phyloP scores from a whole-genome alignment of 2,888 invertebrate genomes.

The Agonum fuliginosum region DNA sequence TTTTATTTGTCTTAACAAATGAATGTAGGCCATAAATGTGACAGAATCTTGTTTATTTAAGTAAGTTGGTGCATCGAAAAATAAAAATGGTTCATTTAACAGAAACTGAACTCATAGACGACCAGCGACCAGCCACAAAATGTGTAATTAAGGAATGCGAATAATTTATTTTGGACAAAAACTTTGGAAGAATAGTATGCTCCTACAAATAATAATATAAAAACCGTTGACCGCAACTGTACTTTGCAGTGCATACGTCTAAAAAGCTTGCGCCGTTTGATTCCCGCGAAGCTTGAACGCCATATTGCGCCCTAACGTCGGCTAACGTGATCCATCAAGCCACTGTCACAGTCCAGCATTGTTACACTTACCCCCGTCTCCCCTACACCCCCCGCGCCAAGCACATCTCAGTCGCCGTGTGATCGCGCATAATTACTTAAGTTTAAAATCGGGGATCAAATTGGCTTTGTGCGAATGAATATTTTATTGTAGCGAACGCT shows the following conservation, averaged over 20 bases:
- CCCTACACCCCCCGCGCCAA: neutral
- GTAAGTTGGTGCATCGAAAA: too few species aligned
- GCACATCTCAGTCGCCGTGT: slow-evolving; percentile 64
- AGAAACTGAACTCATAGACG: too few species aligned
- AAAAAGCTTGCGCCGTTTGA: slow-evolving; percentile 30
- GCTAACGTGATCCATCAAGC: slow-evolving; percentile 71
- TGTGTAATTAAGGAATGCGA: too few species aligned
- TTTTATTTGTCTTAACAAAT: too few species aligned
- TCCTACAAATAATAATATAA: neutral
- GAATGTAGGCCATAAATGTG: too few species aligned
- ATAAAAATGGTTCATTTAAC: too few species aligned
- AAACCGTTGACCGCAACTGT: neutral
- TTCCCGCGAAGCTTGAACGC: slow-evolving; percentile 62
- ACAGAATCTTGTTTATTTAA: too few species aligned
- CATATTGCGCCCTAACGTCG: slow-evolving; percentile 70
- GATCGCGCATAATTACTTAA: slow-evolving; percentile 72
- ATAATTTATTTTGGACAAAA: too few species aligned
- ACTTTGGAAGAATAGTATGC: too few species aligned
- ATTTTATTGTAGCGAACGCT: slow-evolving; percentile 69
- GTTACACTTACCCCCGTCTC: slow-evolving; percentile 62
- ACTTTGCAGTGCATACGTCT: neutral
- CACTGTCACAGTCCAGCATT: slow-evolving; percentile 68
- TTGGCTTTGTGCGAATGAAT: slow-evolving; percentile 72
- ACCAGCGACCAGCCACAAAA: too few species aligned
- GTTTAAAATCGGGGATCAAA: slow-evolving; percentile 71